Evolutionary conservation across 2,797 vertebrate species (phyloP).

Genomic region (Carapus acus): DNA sequence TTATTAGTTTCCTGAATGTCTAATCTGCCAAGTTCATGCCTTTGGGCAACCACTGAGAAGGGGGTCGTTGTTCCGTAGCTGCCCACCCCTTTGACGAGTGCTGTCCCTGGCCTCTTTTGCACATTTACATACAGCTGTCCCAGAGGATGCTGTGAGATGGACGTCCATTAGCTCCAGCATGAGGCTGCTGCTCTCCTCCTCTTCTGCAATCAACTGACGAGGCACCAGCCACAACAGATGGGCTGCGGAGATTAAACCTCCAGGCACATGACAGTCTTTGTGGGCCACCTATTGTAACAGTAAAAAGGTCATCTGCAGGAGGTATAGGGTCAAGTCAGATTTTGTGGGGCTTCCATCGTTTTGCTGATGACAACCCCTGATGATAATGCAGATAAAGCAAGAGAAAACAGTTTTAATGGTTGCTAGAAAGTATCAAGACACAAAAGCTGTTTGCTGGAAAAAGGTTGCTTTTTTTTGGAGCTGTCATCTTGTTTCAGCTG

Average conservation of each 20-base stretch:
- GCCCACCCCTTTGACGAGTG: conserved; percentile 81
- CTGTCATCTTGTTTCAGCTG: too few relatives aligned
- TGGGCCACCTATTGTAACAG: conserved; percentile 77
- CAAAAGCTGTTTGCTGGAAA: not conserved
- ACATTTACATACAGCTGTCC: conserved; percentile 99
- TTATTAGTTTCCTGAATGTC: conserved; percentile 84
- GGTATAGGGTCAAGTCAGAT: conserved; percentile 54
- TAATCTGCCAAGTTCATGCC: conserved; percentile 90
- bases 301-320: conserved; percentile 76
- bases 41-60: conserved; percentile 81
- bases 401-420: not conserved
- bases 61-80: conserved; percentile 78
- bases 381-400: conserved; percentile 2
- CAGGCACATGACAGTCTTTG: conserved; percentile 80
- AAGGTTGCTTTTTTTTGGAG: too few relatives aligned
- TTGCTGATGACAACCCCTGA: conserved; percentile 42
- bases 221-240: conserved; percentile 85
- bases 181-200: conserved; percentile 52
- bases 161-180: conserved; percentile 70
- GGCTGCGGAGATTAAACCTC: conserved; percentile 82
- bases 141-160: conserved; percentile 75
- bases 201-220: conserved; percentile 50
- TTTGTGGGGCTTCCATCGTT: conserved; percentile 28
- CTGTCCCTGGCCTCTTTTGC: conserved; percentile 82
- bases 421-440: not conserved